Base-by-base conservation (phyloP, 2,888 invertebrate species). In the Adineta ricciae region DNA sequence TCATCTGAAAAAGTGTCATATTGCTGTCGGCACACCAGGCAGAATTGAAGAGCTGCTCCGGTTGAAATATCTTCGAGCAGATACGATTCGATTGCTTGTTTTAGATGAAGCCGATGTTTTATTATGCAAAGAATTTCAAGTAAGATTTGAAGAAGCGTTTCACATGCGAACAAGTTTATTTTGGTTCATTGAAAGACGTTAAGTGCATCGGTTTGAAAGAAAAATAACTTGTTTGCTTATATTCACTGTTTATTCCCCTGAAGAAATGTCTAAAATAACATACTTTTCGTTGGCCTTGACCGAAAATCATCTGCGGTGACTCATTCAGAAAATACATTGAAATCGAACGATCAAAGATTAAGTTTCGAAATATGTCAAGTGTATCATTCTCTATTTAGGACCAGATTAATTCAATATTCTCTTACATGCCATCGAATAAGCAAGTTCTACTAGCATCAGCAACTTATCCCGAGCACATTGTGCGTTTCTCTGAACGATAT, bases 31-130 rank as follows among this genome's bases (percentile, higher is more conserved):
- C 86, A 99, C 98, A 84, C 99, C 99, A 36, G 99, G 99, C 9
- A 94, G 98, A 89, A 97, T 98, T 72, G 95, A 93, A 89, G 98
- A 99, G 91, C 97, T 98, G 97, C 97, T 98, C 88, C 94, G 93
- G 87, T 94, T 97, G 88, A 93, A 95, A 88, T 95, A 96, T 78
- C 92, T 97, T 87, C 92, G 91, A 88, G 94, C 97, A 87, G 93
- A 93, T 88, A 93, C 93, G 88, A 98, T 99, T 90, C 97, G 96
- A 92, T 94, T 98, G 91, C 98, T 99, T 91, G 97, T 99, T 83
- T 93, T 99, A 89, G 98, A 99, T 91, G 98, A 99, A 92, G 98
- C 98, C 88, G 99, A 99, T 92, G 99, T 99, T 92, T 99, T 99
- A 98, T 94, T 99, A 91, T 97, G 97, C 83, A 94, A 98, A 90